Conservation (phyloP, 2,113 vertebrate genomes). For the Chrysemys picta region DNA sequence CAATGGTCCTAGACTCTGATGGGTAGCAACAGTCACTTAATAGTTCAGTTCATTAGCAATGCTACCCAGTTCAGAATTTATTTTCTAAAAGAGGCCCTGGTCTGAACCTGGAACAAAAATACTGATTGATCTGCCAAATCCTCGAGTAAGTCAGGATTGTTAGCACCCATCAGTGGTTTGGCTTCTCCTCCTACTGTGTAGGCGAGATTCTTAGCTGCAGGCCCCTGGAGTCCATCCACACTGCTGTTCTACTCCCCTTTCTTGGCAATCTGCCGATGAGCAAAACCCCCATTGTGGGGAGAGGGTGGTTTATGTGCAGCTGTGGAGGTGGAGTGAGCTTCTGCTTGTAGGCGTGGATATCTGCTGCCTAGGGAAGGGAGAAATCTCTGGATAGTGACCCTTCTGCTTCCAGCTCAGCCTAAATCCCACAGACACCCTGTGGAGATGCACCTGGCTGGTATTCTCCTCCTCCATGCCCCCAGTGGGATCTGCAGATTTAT, state of each 20-base stretch:
- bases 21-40: background rate
- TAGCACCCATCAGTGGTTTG: background rate
- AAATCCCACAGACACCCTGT: background rate
- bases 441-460: fast-evolving
- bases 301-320: background rate
- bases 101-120: slow-evolving; percentile 13
- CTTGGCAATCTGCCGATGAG: background rate
- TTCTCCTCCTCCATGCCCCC: background rate
- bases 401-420: background rate
- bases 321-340: background rate
- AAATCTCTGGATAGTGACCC: background rate
- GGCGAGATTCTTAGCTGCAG: background rate
- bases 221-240: background rate
- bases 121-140: background rate
- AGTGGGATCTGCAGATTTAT: background rate
- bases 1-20: slow-evolving; percentile 1
- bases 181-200: background rate
- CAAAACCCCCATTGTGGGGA: background rate
- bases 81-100: slow-evolving; percentile 21
- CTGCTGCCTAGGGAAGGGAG: background rate
- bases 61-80: background rate
- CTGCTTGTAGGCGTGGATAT: no score
- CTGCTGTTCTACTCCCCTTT: no score
- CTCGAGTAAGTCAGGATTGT: background rate
- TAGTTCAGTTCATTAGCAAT: slow-evolving; percentile 14